These are phyloP conservation scores for Nephrotoma appendiculata DNA, from an alignment of 2,888 invertebrate species.

Conservation along the genomic window DNA sequence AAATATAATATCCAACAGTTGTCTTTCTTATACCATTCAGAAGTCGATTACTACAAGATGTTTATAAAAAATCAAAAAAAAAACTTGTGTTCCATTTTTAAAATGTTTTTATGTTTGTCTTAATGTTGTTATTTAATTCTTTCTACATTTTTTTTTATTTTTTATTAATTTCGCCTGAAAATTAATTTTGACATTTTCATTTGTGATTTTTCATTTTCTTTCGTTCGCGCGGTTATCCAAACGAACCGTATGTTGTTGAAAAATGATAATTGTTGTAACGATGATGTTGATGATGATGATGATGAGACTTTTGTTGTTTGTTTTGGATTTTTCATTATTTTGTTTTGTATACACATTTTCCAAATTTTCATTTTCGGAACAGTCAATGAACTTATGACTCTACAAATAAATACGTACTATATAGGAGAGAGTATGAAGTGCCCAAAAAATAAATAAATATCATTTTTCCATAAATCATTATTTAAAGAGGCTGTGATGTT, in stretches of 20 bases:
- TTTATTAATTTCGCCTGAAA: background rate
- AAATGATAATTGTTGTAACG: background rate
- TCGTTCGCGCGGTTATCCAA: background rate
- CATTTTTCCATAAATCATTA: background rate
- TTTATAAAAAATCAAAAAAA: background rate
- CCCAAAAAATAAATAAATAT: background rate
- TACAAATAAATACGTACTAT: background rate
- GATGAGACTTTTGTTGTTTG: background rate
- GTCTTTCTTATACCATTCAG: background rate
- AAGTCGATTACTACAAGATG: background rate
- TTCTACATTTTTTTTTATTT: background rate
- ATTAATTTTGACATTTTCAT: background rate
- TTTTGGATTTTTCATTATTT: background rate
- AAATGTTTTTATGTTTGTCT: background rate
- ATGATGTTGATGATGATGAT: background rate
- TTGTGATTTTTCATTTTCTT: background rate
- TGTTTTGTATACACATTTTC: background rate
- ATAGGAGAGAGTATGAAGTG: background rate
- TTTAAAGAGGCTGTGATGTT: background rate
- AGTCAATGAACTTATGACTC: background rate
- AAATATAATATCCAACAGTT: background rate
- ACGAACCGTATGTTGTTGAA: background rate
- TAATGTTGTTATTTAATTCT: background rate
- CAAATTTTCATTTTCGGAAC: background rate
- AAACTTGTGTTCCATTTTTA: background rate